Percentiles rank a stretch among this genome's conserved stretches.
These are phyloP conservation scores for Apeira syringaria DNA, from an alignment of 2,888 invertebrate genomes.

Conservation along the genomic window DNA sequence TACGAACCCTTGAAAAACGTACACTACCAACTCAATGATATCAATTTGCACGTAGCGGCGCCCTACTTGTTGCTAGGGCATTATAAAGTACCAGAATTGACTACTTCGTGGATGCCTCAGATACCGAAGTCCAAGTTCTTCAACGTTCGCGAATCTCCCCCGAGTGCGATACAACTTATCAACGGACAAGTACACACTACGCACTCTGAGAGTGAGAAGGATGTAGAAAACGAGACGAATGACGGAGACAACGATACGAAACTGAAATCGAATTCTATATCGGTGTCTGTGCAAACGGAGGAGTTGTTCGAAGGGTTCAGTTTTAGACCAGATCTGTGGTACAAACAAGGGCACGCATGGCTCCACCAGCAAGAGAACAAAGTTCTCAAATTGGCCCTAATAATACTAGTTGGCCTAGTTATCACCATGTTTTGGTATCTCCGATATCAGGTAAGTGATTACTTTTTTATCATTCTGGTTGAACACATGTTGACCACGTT, in stretches of 20 bases:
- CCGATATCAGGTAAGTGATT: conserved; percentile 85
- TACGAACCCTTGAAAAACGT: conserved; percentile 79
- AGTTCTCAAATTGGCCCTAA: conserved; percentile 87
- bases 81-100: conserved; percentile 87
- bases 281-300: conserved; percentile 85
- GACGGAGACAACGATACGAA: conserved; percentile 73
- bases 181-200: conserved; percentile 63
- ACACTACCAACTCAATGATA: conserved; percentile 69
- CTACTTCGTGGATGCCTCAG: conserved; percentile 71
- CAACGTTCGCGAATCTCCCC: conserved; percentile 48
- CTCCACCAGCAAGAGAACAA: conserved; percentile 90
- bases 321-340: conserved; percentile 67
- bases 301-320: conserved; percentile 71
- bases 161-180: conserved; percentile 57
- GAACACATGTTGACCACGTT: conserved; percentile 12
- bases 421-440: conserved; percentile 90
- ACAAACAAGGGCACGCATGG: conserved; percentile 82
- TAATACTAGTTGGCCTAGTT: conserved; percentile 87
- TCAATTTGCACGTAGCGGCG: conserved; percentile 68
- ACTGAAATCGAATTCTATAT: conserved; percentile 66
- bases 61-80: conserved; percentile 85
- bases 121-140: conserved; percentile 62
- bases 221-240: conserved; percentile 72
- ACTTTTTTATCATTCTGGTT: conserved; percentile 1
- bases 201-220: conserved; percentile 50